These are phyloP conservation scores for Ammodytes marinus DNA, from an alignment of 2,113 vertebrate genomes.

Conservation along the genomic window DNA sequence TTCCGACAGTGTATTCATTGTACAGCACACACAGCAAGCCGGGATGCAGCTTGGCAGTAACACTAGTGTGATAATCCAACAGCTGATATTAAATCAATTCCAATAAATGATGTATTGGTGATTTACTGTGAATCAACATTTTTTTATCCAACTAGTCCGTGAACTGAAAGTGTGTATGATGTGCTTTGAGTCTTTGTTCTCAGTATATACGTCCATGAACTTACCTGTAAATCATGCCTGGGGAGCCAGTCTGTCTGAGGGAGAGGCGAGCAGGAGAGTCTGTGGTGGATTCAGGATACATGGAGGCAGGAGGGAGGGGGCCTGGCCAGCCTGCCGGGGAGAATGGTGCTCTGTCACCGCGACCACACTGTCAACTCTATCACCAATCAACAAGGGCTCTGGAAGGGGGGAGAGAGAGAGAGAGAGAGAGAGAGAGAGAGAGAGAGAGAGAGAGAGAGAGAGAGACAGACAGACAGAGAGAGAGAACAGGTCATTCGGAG, in stretches of 20 bases:
- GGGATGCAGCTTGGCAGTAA: background rate
- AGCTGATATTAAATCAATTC: too few species aligned
- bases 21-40: background rate
- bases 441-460: too few species aligned
- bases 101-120: background rate
- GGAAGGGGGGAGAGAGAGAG: background rate
- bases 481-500: background rate
- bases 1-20: background rate
- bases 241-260: constrained; percentile 95
- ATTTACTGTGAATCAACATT: background rate
- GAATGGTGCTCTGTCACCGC: constrained; percentile 64
- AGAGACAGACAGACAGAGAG: too few species aligned
- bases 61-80: background rate
- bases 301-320: constrained; percentile 86
- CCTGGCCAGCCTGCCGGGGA: constrained; percentile 79
- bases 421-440: background rate
- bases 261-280: constrained; percentile 98
- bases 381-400: constrained; percentile 70
- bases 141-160: background rate
- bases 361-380: constrained; percentile 60
- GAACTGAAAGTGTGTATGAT: too few species aligned
- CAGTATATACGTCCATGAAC: background rate
- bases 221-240: constrained; percentile 99
- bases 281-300: constrained; percentile 99
- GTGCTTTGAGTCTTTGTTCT: background rate